phyloP scores from a whole-genome alignment of 1,140 invertebrate species.

The Aphelinus certus region DNA sequence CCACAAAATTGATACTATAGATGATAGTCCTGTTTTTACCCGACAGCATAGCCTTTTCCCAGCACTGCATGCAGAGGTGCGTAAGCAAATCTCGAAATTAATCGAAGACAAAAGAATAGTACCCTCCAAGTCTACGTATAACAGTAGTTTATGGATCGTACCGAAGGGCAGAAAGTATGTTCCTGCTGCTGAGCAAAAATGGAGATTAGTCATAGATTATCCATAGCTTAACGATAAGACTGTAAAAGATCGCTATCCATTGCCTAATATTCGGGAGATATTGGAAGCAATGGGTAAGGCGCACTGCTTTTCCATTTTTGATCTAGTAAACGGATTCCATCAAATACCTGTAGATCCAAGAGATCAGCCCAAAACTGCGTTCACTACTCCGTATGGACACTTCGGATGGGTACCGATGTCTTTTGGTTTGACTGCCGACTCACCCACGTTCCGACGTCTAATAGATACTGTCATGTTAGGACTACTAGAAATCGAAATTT shows the following conservation, averaged over 20 bases:
- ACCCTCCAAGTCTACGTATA: constrained; percentile 51
- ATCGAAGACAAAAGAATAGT: constrained; percentile 49
- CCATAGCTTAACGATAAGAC: constrained; percentile 42
- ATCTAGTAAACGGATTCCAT: constrained; percentile 60
- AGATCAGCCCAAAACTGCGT: constrained; percentile 60
- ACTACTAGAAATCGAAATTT: constrained; percentile 47
- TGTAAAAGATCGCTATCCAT: constrained; percentile 35
- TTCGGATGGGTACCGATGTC: constrained; percentile 54
- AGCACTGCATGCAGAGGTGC: constrained; percentile 1
- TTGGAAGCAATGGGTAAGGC: constrained; percentile 32
- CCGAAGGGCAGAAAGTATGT: constrained; percentile 59
- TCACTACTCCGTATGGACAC: constrained; percentile 51
- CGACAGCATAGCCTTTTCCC: too few species aligned
- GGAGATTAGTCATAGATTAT: constrained; percentile 42
- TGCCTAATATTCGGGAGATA: constrained; percentile 43
- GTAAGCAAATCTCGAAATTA: constrained; percentile 23
- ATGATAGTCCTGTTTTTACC: too few species aligned
- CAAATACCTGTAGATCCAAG: constrained; percentile 60
- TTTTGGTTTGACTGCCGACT: constrained; percentile 54
- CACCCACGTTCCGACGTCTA: constrained; percentile 53
- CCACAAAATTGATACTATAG: too few species aligned
- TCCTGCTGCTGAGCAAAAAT: constrained; percentile 49
- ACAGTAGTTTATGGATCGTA: constrained; percentile 50
- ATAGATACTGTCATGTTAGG: constrained; percentile 57
- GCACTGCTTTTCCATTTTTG: constrained; percentile 38